Percentiles rank a stretch among this genome's conserved stretches.
These are phyloP conservation scores for Drosophila formosana DNA, from an alignment of 2,888 invertebrate genomes.

Conservation along the genomic window DNA sequence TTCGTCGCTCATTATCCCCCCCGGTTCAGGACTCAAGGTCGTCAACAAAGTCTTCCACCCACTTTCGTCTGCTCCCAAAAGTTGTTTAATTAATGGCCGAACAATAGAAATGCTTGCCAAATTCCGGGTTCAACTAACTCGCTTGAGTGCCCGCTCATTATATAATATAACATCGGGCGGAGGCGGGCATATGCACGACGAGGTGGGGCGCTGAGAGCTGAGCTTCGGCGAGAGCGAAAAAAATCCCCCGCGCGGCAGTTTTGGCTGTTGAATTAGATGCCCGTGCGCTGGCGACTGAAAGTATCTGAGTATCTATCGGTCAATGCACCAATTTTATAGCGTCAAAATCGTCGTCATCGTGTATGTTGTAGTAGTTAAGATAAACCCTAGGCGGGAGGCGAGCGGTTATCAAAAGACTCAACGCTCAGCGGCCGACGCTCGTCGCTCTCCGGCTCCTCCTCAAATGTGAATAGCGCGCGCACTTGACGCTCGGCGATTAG, in stretches of 20 bases:
- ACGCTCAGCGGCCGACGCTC: constrained; percentile 5
- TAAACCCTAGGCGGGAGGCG: constrained; percentile 32
- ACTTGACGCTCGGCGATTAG: constrained; percentile 41
- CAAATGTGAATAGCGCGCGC: constrained; percentile 7
- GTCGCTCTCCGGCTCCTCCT: constrained; percentile 8
- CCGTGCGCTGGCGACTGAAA: constrained; percentile 14
- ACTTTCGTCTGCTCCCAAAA: neutral
- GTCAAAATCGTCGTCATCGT: constrained; percentile 11
- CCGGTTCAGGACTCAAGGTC: neutral
- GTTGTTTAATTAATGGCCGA: constrained; percentile 2
- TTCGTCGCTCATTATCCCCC: neutral
- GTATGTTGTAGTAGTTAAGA: constrained; percentile 38
- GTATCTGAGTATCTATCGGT: constrained; percentile 48
- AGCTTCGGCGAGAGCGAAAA: neutral
- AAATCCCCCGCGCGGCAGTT: constrained; percentile 2
- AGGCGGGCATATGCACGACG: constrained; percentile 12
- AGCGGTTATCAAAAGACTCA: constrained; percentile 42
- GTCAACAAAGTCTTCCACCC: neutral
- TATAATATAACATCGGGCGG: constrained; percentile 1
- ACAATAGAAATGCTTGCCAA: constrained; percentile 16
- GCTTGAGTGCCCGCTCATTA: constrained; percentile 15
- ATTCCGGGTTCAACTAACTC: constrained; percentile 35
- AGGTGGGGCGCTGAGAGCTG: constrained; percentile 3
- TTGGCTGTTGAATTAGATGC: constrained; percentile 15
- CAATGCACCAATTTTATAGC: constrained; percentile 46